Evolutionary conservation across 2,888 invertebrate genomes (phyloP), one percentile per base, ranked within the genome.

Genomic region (Myopa testacea): DNA sequence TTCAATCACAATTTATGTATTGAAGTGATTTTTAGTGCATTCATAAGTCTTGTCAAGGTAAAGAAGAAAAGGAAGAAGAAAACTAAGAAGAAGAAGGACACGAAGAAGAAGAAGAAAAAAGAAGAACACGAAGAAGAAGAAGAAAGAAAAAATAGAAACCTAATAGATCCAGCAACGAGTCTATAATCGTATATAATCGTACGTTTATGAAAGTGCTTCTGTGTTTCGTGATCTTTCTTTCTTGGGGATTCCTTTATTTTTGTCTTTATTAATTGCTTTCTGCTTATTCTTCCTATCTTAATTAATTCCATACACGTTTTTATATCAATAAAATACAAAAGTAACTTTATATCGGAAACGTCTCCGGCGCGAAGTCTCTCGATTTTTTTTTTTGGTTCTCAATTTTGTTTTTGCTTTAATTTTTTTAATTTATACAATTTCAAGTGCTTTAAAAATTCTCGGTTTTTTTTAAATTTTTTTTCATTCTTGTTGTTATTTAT

Each of bases 281-380:
- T 45, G 45, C 45, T 45, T 45, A 6, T 10, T 45, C 45, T 45
- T 6, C 0, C 45, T 45, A 1, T 45, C 58, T 68, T 75, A 69
- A 75, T 75, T 75, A 68, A 75, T 75, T 58, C 75, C 34, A 50
- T 10, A 19, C 75, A 75, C 75, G 75, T 75, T 45, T 68, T 58
- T 50, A 69, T 69, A 40, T 69, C 60, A 60, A 75, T 68, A 45
- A 40, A n/a, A 60, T 26, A 40, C 4, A 26, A 12, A n/a, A 62
- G 16, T 5, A 55, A 62, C 19, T 62, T 55, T 62, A 3, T 60
- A 69, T 75, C 69, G 60, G 69, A 60, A 60, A 26, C 26, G 62
- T 58, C 60, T 58, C 50, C 68, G 58, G 63, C 50, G 34, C n/a
- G 14, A 16, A 50, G 58, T 37, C 69, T 40, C 8, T 34, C 12